Evolutionary conservation across 2,797 vertebrate species (phyloP).

Genomic region (Sebastes steindachneri): DNA sequence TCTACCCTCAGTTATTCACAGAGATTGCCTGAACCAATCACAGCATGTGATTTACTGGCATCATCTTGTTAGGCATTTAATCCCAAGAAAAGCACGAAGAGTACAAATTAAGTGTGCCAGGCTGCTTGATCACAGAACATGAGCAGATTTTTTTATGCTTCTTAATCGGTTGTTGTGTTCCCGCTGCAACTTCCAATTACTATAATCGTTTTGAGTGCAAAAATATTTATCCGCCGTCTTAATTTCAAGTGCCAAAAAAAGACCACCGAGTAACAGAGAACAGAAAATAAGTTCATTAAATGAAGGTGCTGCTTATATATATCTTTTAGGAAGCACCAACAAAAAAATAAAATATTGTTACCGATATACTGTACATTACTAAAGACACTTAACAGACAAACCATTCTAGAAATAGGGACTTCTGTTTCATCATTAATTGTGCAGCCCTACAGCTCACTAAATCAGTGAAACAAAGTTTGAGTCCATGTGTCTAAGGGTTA

Average conservation of each 20-base stretch:
- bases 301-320: background rate
- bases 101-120: background rate
- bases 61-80: background rate
- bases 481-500: conserved; percentile 25
- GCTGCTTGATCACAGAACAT: background rate
- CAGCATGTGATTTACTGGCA: background rate
- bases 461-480: background rate
- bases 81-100: background rate
- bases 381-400: background rate
- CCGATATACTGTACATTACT: background rate
- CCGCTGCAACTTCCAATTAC: background rate
- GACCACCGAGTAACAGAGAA: background rate
- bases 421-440: conserved; percentile 19
- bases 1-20: background rate
- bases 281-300: background rate
- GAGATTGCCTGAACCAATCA: background rate
- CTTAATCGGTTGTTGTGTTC: background rate
- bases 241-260: background rate
- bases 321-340: background rate
- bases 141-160: background rate
- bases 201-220: background rate
- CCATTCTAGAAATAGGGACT: background rate
- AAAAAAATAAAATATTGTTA: background rate
- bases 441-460: conserved; percentile 38
- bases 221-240: background rate